These are phyloP conservation scores for Cnemophilus loriae DNA, from an alignment of 2,113 vertebrate species.

Conservation along the genomic window DNA sequence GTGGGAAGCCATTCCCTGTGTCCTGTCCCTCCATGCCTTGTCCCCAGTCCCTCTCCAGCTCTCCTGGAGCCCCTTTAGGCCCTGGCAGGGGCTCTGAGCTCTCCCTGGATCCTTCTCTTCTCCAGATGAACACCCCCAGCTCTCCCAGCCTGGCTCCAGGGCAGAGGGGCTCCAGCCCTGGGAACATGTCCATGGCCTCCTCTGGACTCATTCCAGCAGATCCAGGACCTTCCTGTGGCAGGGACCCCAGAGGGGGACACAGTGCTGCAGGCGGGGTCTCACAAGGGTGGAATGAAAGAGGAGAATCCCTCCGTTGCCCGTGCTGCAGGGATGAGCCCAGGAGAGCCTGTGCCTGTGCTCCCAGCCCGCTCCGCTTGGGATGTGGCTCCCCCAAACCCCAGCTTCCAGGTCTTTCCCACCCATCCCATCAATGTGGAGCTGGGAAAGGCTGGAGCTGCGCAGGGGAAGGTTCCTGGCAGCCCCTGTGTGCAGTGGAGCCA, in stretches of 20 bases:
- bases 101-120: background rate
- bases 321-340: background rate
- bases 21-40: background rate
- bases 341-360: background rate
- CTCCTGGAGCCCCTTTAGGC: background rate
- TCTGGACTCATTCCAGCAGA: fast-evolving
- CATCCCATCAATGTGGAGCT: fast-evolving
- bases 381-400: background rate
- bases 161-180: background rate
- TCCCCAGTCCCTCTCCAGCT: background rate
- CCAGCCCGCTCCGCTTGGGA: fast-evolving
- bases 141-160: background rate
- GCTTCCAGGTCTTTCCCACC: fast-evolving
- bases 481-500: fast-evolving
- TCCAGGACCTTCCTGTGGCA: background rate
- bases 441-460: background rate
- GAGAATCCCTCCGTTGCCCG: background rate
- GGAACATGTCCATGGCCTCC: background rate
- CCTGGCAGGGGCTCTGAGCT: background rate
- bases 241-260: no score
- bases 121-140: background rate
- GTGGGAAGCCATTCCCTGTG: background rate
- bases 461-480: background rate
- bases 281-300: fast-evolving
- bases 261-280: background rate